A percentile compares a stretch with the other conserved stretches of the same genome.
These are phyloP conservation scores for Elysia chlorotica DNA, from an alignment of 1,140 invertebrate species.

Conservation along the genomic window DNA sequence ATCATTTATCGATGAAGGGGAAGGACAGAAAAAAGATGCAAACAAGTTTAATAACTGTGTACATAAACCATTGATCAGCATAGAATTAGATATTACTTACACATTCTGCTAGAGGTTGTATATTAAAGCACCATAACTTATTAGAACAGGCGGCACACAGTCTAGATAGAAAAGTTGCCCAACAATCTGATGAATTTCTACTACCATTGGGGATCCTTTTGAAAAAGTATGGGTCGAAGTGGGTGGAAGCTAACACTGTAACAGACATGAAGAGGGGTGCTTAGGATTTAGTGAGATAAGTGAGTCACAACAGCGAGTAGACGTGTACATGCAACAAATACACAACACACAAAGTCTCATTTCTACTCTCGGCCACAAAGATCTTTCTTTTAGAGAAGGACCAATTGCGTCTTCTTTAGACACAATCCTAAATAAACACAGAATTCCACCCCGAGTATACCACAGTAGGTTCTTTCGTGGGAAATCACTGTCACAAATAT, in stretches of 20 bases:
- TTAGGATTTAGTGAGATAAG: background rate
- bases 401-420: constrained; percentile 6
- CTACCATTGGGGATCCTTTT: background rate
- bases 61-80: background rate
- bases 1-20: background rate
- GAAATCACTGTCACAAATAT: constrained; percentile 21
- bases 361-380: background rate
- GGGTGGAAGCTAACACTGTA: background rate
- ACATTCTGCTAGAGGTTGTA: constrained; percentile 9
- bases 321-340: background rate
- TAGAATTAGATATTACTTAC: constrained; percentile 6
- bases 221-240: background rate
- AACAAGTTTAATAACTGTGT: constrained; percentile 9
- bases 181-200: background rate
- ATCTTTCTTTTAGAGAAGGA: background rate
- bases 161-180: background rate
- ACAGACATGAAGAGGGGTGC: background rate
- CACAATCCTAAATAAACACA: background rate
- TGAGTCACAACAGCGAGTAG: background rate
- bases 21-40: background rate
- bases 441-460: constrained; percentile 7
- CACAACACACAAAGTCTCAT: background rate
- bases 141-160: background rate
- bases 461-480: constrained; percentile 7
- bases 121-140: constrained; percentile 6